Percentiles rank a stretch among this genome's conserved stretches.
These are phyloP conservation scores for Euphonia xanthogaster DNA, from an alignment of 2,797 vertebrate genomes.

Conservation along the genomic window DNA sequence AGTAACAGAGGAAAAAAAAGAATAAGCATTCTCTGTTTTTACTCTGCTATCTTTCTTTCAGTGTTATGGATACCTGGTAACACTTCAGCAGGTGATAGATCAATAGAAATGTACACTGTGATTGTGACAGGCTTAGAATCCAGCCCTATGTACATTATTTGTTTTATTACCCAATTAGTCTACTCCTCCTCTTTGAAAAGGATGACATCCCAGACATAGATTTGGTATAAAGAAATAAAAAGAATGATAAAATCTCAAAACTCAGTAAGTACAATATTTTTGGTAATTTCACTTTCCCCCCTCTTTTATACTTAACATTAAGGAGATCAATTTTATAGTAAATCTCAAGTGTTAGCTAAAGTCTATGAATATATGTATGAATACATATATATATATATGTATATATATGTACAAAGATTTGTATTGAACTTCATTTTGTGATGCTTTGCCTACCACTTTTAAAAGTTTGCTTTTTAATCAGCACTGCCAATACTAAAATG, in stretches of 20 bases:
- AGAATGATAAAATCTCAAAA: not conserved
- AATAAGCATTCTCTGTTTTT: not conserved
- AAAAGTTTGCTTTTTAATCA: not conserved
- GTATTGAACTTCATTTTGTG: not conserved
- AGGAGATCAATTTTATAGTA: not conserved
- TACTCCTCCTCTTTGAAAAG: not conserved
- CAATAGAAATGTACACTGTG: not conserved
- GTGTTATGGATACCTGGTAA: not conserved
- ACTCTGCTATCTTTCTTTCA: not conserved
- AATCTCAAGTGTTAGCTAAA: not conserved
- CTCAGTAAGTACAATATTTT: not conserved
- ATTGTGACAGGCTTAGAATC: not conserved
- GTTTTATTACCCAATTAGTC: not conserved
- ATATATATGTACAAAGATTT: not conserved
- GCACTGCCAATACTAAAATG: not conserved
- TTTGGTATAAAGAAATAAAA: not conserved
- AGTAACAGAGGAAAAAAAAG: not conserved
- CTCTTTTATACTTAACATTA: not conserved
- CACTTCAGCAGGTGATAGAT: not conserved
- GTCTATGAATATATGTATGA: not conserved
- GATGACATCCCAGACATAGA: not conserved
- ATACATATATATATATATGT: not conserved
- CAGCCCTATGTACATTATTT: not conserved
- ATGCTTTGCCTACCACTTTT: not conserved
- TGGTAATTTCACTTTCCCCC: not conserved